These are phyloP conservation scores for Eupeodes latifasciatus DNA, from an alignment of 2,888 invertebrate species.

Conservation along the genomic window DNA sequence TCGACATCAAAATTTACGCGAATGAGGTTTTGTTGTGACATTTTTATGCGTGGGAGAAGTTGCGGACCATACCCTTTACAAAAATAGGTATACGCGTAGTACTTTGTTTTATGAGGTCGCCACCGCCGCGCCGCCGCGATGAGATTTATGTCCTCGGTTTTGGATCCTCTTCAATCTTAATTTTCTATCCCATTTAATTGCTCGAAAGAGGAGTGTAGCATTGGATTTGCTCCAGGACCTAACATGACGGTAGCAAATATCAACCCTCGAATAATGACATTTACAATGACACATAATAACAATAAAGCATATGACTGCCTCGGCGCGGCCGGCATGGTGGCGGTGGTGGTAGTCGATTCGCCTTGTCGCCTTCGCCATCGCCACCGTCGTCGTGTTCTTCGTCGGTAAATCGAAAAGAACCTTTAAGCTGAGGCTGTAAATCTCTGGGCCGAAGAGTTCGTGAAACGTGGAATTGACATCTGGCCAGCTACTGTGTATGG, in stretches of 20 bases:
- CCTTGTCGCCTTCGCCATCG: constrained; percentile 31
- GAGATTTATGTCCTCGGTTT: constrained; percentile 74
- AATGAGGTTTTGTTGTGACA: constrained; percentile 74
- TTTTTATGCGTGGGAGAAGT: constrained; percentile 75
- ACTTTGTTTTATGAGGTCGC: constrained; percentile 71
- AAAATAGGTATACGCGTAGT: neutral
- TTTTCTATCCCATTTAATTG: constrained; percentile 75
- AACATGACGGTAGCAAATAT: constrained; percentile 44
- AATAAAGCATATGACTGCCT: constrained; percentile 62
- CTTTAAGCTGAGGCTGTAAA: constrained; percentile 46
- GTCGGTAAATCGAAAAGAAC: neutral
- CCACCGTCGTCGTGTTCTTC: neutral
- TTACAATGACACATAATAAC: constrained; percentile 75
- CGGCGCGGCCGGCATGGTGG: constrained; percentile 36
- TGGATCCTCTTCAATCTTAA: constrained; percentile 74
- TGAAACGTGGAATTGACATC: constrained; percentile 69
- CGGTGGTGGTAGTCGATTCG: neutral
- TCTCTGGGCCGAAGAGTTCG: constrained; percentile 63
- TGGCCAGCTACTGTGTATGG: constrained; percentile 81
- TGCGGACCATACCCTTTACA: neutral
- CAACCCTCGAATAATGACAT: constrained; percentile 71
- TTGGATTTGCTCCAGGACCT: constrained; percentile 34
- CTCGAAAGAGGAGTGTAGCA: constrained; percentile 13
- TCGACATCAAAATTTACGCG: constrained; percentile 73
- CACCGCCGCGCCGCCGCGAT: constrained; percentile 21